These are phyloP conservation scores for Meteorus cinctellus DNA, from an alignment of 2,888 invertebrate genomes.

Conservation along the genomic window DNA sequence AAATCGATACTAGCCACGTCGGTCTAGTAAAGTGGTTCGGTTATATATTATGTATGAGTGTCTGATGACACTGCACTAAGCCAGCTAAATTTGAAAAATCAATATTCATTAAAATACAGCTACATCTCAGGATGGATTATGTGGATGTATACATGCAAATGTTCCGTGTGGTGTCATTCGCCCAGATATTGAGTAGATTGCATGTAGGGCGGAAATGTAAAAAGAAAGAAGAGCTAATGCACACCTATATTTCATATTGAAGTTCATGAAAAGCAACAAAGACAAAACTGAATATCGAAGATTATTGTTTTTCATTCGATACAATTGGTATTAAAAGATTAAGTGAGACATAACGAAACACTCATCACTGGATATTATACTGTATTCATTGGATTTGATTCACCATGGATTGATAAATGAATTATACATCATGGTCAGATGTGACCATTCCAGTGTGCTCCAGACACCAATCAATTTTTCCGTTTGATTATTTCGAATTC, in stretches of 20 bases:
- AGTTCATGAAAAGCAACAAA: background rate
- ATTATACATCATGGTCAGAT: no score
- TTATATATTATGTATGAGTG: conserved; percentile 28
- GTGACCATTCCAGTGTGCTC: no score
- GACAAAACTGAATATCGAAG: background rate
- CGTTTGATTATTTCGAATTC: no score
- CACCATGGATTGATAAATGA: no score
- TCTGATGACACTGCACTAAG: conserved; percentile 9
- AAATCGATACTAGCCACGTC: conserved; percentile 33
- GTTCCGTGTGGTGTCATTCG: background rate
- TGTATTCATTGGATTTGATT: no score
- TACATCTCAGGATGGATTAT: background rate
- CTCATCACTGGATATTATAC: no score
- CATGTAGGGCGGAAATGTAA: background rate
- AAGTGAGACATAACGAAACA: background rate
- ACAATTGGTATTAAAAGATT: background rate
- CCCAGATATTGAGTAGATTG: background rate
- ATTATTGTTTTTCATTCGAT: background rate
- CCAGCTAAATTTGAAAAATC: conserved; percentile 53
- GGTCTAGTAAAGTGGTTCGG: background rate
- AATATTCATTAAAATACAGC: conserved; percentile 41
- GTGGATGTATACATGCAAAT: background rate
- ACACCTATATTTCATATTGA: background rate
- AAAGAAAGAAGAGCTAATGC: background rate
- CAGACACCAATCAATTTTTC: no score